A percentile compares a stretch with the other conserved stretches of the same genome.
These are phyloP conservation scores for Saturnia japonica DNA, from an alignment of 2,888 invertebrate species.

Conservation along the genomic window DNA sequence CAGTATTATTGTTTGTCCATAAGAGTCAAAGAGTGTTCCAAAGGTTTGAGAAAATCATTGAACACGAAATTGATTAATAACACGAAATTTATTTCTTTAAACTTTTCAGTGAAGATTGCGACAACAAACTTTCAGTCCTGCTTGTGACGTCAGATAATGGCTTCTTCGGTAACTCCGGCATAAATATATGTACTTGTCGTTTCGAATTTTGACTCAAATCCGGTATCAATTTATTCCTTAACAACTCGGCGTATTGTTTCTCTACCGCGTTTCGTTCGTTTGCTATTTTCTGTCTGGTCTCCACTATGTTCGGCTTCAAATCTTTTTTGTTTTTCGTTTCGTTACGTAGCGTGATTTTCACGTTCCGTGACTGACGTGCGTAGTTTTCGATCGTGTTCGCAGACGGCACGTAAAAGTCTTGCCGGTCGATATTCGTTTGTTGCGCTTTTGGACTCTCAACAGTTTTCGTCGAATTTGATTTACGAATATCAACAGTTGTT, in stretches of 20 bases:
- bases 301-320: conserved; percentile 54
- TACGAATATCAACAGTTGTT: conserved; percentile 62
- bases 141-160: conserved; percentile 58
- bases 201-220: conserved; percentile 70
- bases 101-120: conserved; percentile 48
- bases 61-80: background rate
- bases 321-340: conserved; percentile 62
- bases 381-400: conserved; percentile 77
- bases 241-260: conserved; percentile 70
- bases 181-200: conserved; percentile 88
- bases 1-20: no score
- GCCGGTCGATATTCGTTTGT: conserved; percentile 68
- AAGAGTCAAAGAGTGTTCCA: background rate
- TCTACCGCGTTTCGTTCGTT: conserved; percentile 64
- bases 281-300: conserved; percentile 67
- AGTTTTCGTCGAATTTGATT: conserved; percentile 49
- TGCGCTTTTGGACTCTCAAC: conserved; percentile 60
- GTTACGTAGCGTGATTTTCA: conserved; percentile 62
- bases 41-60: background rate
- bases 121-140: conserved; percentile 62
- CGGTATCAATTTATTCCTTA: conserved; percentile 71
- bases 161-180: conserved; percentile 84
- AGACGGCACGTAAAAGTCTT: conserved; percentile 71
- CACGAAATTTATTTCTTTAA: conserved; percentile 39
- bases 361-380: conserved; percentile 76